These are phyloP conservation scores for Rhamphomyia laevipes DNA, from an alignment of 2,888 invertebrate genomes.

Conservation along the genomic window DNA sequence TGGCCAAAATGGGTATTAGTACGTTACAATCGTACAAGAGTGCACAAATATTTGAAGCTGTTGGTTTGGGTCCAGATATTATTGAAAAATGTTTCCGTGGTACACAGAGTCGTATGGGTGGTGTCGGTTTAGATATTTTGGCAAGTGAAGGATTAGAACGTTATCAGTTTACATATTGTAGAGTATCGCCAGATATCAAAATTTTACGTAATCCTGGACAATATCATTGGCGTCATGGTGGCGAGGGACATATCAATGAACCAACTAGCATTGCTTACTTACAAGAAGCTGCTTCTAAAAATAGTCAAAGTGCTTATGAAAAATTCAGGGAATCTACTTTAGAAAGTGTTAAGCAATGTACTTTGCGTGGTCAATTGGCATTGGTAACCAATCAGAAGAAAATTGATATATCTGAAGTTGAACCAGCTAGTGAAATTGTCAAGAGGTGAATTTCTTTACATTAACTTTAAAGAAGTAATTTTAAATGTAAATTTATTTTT, in stretches of 20 bases:
- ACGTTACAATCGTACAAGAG: constrained; percentile 97
- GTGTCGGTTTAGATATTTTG: constrained; percentile 80
- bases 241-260: constrained; percentile 97
- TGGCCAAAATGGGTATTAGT: constrained; percentile 99
- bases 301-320: constrained; percentile 73
- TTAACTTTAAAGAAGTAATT: not conserved
- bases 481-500: not conserved
- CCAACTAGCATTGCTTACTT: constrained; percentile 62
- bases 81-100: constrained; percentile 87
- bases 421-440: constrained; percentile 88
- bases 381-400: constrained; percentile 65
- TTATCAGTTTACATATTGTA: constrained; percentile 58
- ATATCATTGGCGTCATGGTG: constrained; percentile 94
- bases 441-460: constrained; percentile 61
- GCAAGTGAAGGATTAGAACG: constrained; percentile 76
- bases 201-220: constrained; percentile 76
- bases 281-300: constrained; percentile 78
- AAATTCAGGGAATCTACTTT: constrained; percentile 76
- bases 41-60: constrained; percentile 98
- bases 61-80: constrained; percentile 85
- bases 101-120: constrained; percentile 62
- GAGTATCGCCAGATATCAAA: constrained; percentile 49
- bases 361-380: constrained; percentile 87
- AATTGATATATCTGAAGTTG: constrained; percentile 78
- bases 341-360: constrained; percentile 74